phyloP scores from a whole-genome alignment of 1,140 invertebrate species.

The Rhopalosiphum padi region DNA sequence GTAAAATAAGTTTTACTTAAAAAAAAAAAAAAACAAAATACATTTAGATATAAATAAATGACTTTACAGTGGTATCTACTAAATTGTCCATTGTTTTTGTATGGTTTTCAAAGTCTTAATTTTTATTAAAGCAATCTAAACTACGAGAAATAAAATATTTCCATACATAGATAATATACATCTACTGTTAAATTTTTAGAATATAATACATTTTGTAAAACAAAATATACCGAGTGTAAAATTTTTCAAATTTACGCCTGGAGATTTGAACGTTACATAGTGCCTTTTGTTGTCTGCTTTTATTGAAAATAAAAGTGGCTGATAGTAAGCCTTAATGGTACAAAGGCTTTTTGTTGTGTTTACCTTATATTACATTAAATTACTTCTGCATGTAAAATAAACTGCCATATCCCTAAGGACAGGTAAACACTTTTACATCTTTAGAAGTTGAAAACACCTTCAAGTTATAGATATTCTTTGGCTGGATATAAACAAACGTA shows the following conservation, averaged over 20 bases:
- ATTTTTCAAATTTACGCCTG: background rate
- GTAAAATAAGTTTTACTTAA: slow-evolving; percentile 23
- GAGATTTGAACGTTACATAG: slow-evolving; percentile 15
- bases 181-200: background rate
- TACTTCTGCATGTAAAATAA: slow-evolving; percentile 29
- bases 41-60: slow-evolving; percentile 11
- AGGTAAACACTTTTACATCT: slow-evolving; percentile 50
- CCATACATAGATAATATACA: background rate
- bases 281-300: background rate
- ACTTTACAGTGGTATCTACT: background rate
- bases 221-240: background rate
- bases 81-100: background rate
- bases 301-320: slow-evolving; percentile 23
- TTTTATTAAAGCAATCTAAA: background rate
- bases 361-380: background rate
- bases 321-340: slow-evolving; percentile 18
- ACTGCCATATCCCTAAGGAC: slow-evolving; percentile 24
- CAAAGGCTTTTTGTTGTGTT: slow-evolving; percentile 41
- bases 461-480: background rate
- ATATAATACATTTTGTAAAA: background rate
- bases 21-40: background rate
- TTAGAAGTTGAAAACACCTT: slow-evolving; percentile 30
- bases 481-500: slow-evolving; percentile 13
- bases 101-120: background rate
- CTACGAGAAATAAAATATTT: background rate